Base-by-base conservation (phyloP, 2,888 invertebrate species). In the Xanthorhoe designata region DNA sequence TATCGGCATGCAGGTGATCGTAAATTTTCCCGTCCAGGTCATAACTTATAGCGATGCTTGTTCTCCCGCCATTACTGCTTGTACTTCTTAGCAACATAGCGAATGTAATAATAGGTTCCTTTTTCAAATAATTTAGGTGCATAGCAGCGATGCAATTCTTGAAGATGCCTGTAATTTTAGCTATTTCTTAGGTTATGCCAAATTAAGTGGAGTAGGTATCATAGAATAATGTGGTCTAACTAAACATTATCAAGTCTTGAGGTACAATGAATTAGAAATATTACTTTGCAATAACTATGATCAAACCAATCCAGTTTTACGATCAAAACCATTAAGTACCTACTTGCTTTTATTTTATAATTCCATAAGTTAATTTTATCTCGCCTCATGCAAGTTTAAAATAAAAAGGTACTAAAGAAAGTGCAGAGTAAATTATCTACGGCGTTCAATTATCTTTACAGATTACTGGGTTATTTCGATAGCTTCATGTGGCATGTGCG, bases 391-490 rank as follows among this genome's bases (percentile, higher is more conserved):
- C 71, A 70, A 15, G 75, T 69, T n/a, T n/a, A 73, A 76, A 81
- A 83, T 84, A 82, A 84, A 85, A 79, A 82, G 59, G 10, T 47
- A 74, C 79, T 77, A 66, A 78, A 76, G 73, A 75, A n/a, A n/a
- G n/a, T n/a, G 75, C 76, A 69, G 72, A 77, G 77, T 81, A 87
- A 35, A 86, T 86, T 83, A 83, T 42, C 38, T 54, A 55, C 54
- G 50, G 17, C 19, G 59, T 59, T 55, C 64, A 54, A 59, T 64
- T 64, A 51, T 51, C 32, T 60, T 55, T 42, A 42, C n/a, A 15
- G 45, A 8, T 15, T 0, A 10, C 15, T 10, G 2, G 15, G n/a
- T 45, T 15, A 15, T 38, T 38, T 38, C 8, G 1, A 10, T 38
- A 38, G 10, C 7, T 4, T 2, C 2, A 24, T 24, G 24, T 24